Evolutionary conservation across 2,888 invertebrate genomes (phyloP), one percentile per base, ranked within the genome.

Genomic region (Amiota minor): DNA sequence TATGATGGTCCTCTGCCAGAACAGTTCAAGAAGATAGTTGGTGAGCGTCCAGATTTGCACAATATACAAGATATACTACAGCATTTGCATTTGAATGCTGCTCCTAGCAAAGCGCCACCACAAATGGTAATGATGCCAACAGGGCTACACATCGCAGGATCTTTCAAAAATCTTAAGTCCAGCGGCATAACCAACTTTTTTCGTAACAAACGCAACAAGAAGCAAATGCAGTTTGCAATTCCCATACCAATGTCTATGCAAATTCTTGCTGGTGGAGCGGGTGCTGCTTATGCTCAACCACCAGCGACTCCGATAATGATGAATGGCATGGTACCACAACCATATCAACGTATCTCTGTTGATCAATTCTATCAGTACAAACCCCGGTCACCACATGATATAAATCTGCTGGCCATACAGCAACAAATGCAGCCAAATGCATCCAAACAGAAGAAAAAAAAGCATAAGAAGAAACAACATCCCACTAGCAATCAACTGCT

Each of bases 351-450:
- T 11, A 82, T 89, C 20, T 84, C 88, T 47, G 82, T 88, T 72
- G 95, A 95, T 86, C 94, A 94, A 18, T 91, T 95, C 77, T 92
- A 92, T 83, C 92, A 91, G 2, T 95, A 92, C 81, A 95, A 94
- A 85, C 95, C 95, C 0, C 92, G 93, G 74, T 93, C 92, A 77
- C 94, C 95, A 0, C 92, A 94, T 50, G 95, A 95, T 72, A 92
- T 95, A 0, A 95, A 95, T 89, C 89, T 95, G 56, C 84, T 95
- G 78, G 94, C 95, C 3, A 92, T 93, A 56, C 90, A 89, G 55
- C 90, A 89, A 74, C 77, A 81, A 62, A 18, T 74, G 46, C 74
- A 71, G 50, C 23, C 71, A 50, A 47, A 76, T 35, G 47, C 35
- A 0, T 46, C 49, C 0, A 68, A 75, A 23, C 81, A 83, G 16